These are phyloP conservation scores for Antennarius maculatus DNA, from an alignment of 2,797 vertebrate species.

Conservation along the genomic window DNA sequence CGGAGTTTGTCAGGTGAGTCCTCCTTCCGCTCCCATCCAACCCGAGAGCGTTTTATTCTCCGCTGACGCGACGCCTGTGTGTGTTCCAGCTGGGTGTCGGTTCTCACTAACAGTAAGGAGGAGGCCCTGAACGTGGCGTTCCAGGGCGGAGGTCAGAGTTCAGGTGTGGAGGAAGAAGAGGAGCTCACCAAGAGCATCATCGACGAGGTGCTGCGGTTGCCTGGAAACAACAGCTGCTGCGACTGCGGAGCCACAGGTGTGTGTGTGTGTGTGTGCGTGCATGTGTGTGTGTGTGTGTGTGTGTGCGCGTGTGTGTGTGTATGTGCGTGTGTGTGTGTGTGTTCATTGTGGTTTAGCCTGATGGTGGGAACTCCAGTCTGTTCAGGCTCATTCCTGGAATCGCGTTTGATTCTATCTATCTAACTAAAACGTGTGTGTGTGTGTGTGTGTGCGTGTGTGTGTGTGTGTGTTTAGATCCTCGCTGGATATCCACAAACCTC, in stretches of 20 bases:
- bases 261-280: constrained; percentile 1
- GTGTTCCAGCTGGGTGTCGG: constrained; percentile 86
- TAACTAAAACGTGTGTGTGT: no score
- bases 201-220: constrained; percentile 85
- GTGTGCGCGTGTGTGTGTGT: constrained; percentile 17
- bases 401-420: no score
- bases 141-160: constrained; percentile 83
- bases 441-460: neutral
- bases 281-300: no score
- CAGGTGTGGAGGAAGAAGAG: constrained; percentile 82
- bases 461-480: constrained; percentile 47
- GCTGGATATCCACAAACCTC: constrained; percentile 91
- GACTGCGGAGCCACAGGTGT: constrained; percentile 87
- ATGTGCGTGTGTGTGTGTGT: neutral
- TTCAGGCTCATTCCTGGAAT: no score
- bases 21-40: neutral
- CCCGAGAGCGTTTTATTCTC: neutral
- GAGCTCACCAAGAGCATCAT: constrained; percentile 90
- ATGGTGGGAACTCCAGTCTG: no score
- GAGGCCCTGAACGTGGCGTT: constrained; percentile 90
- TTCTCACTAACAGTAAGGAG: constrained; percentile 90
- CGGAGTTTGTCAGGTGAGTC: constrained; percentile 12
- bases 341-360: no score
- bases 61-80: neutral
- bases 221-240: constrained; percentile 87